Base-by-base conservation (phyloP, 2,888 invertebrate species). In the Tupiocoris notatus region DNA sequence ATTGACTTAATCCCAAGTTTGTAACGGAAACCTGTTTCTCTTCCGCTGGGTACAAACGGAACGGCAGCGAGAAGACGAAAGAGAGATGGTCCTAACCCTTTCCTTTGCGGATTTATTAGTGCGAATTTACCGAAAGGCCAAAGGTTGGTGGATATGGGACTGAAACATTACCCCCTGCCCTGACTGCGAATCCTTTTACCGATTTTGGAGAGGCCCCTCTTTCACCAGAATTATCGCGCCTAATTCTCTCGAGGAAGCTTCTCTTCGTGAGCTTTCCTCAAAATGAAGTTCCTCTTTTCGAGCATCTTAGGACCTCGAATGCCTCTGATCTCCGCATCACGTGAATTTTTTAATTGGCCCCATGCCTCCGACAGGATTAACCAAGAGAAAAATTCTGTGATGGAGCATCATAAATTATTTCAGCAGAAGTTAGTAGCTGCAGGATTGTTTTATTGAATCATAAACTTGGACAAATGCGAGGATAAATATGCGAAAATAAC, bases 1-100 rank as follows among this genome's bases (percentile, higher is more conserved):
- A 67, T 67, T 23, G 67, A 67, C 67, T 57, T 67, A 67, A 67
- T 67, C 56, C 67, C 57, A 54, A 67, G 56, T 67, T 12, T 12
- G 39, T 39, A 39, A 67, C 18, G 21, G 21, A 56, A 67, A 67
- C 67, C 67, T 56, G 67, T 67, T 67, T 67, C 67, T 67, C 67
- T 67, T 67, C 21, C 57, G 9, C n/a, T 7, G 67, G 56, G 22
- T 22, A 56, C 54, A 67, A 67, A 54, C 67, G 54, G n/a, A n/a
- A n/a, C n/a, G n/a, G n/a, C n/a, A n/a, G n/a, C n/a, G n/a, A n/a
- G n/a, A n/a, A n/a, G n/a, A n/a, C n/a, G n/a, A n/a, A n/a, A 39
- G 39, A 39, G 39, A 39, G 39, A 39, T 39, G 39, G 39, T 54
- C 39, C 20, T 24, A 24, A 24, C 20, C 65, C 65, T 24, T 16